Conservation (phyloP, 2,888 invertebrate genomes). For the Luperina testacea region DNA sequence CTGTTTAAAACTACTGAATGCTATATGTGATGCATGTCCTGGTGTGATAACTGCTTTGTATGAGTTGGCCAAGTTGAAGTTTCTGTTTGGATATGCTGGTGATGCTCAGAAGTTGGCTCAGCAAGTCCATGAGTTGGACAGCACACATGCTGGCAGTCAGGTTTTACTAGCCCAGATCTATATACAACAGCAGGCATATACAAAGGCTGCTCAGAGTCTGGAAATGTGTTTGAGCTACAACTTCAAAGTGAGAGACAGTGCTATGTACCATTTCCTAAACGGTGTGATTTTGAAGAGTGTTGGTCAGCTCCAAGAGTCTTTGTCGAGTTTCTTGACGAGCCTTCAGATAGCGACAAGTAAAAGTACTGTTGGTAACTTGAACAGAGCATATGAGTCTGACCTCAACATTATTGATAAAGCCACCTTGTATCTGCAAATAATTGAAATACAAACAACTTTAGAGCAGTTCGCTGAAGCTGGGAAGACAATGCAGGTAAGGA, state of each 20-base stretch:
- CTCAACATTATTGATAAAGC: constrained; percentile 94
- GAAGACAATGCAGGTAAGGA: constrained; percentile 93
- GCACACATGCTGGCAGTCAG: constrained; percentile 95
- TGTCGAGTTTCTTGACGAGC: constrained; percentile 94
- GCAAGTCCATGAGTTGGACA: constrained; percentile 93
- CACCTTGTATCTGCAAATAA: constrained; percentile 96
- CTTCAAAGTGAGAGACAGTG: constrained; percentile 97
- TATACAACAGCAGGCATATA: constrained; percentile 92
- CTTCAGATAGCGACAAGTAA: constrained; percentile 91
- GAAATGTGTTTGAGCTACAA: constrained; percentile 97
- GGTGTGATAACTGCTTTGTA: constrained; percentile 93
- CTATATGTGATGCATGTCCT: constrained; percentile 94
- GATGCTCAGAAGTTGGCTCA: constrained; percentile 93
- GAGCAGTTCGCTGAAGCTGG: constrained; percentile 95
- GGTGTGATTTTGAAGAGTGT: constrained; percentile 95
- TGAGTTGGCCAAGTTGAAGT: constrained; percentile 94
- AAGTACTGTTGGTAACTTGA: constrained; percentile 72
- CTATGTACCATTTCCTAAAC: constrained; percentile 96
- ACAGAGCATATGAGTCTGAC: constrained; percentile 80
- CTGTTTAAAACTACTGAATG: constrained; percentile 92
- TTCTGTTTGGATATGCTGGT: constrained; percentile 93
- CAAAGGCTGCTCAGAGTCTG: constrained; percentile 95
- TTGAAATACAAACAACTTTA: constrained; percentile 93
- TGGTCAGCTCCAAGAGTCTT: constrained; percentile 92
- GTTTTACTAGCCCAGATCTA: constrained; percentile 96